Conservation (phyloP, 2,888 invertebrate genomes). For the Stenotaenia linearis region DNA sequence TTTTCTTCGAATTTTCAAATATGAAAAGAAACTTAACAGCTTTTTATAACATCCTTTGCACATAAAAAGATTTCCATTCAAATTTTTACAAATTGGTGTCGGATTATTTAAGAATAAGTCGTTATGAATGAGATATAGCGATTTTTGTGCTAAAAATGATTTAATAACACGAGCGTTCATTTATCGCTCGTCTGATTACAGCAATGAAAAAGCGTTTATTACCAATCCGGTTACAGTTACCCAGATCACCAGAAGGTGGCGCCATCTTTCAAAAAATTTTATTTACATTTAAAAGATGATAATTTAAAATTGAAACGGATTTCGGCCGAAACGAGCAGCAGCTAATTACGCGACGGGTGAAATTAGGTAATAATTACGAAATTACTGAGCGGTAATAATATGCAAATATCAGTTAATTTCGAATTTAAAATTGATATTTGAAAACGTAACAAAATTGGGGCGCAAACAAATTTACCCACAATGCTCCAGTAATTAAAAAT, state of each 20-base stretch:
- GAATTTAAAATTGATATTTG: conserved; percentile 5
- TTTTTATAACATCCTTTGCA: not conserved
- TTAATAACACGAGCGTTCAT: not conserved
- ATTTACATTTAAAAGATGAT: not conserved
- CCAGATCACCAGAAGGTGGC: not conserved
- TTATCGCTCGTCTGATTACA: not conserved
- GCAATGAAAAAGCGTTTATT: not conserved
- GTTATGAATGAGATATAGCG: not conserved
- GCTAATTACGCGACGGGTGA: not conserved
- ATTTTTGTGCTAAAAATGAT: not conserved
- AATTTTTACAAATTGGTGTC: not conserved
- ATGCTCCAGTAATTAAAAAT: conserved; percentile 37
- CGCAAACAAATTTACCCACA: conserved; percentile 34
- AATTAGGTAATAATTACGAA: not conserved
- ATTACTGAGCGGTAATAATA: not conserved
- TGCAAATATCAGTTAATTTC: not conserved
- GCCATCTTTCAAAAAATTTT: not conserved
- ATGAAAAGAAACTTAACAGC: not conserved
- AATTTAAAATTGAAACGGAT: not conserved
- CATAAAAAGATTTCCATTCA: not conserved
- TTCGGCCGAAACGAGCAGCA: not conserved
- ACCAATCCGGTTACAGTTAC: not conserved
- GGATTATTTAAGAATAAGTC: not conserved
- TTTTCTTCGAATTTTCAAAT: not conserved
- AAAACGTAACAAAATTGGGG: not conserved